Evolutionary conservation across 2,888 invertebrate species (phyloP), one percentile per base, ranked within the genome.

Genomic region (Eubasilissa splendida): DNA sequence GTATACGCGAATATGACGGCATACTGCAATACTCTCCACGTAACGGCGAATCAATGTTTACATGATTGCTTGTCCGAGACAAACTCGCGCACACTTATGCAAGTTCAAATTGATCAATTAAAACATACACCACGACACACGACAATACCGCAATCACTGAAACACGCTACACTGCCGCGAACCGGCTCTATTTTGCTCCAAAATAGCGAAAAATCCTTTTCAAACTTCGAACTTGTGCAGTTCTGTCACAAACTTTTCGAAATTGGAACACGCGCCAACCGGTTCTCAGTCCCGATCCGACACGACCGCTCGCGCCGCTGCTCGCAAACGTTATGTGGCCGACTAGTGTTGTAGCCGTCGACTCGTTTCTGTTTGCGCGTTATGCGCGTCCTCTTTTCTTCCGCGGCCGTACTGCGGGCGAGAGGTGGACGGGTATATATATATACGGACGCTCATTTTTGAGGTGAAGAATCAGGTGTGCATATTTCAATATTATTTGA

Each of bases 271-370:
- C 58, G 74, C 74, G 74, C 60, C 74, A 58, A 74, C 58, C 58
- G 58, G 58, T 74, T 74, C 14, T 12, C 22, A 22, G 56, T 14
- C 53, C 22, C 50, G 33, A 33, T 54, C 66, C 31, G 76, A 65
- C 68, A 56, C 77, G 53, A 58, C 66, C 77, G 42, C 50, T 58
- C 77, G 8, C 77, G 56, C 70, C 42, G n/a, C 77, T 9, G 68
- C 31, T 68, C 77, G 68, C 58, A 59, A 77, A 42, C 70, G 66
- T 77, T 70, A 77, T 77, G 77, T 77, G 56, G 76, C 76, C 76
- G 76, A 53, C 63, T 60, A 31, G 50, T 33, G 52, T 50, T 22
- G 58, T 22, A 53, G 63, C 53, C 63, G 76, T 22, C 22, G 53
- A 14, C 22, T 54, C 4, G 22, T 22, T 70, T 22, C 11, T 22